A percentile compares a stretch with the other conserved stretches of the same genome.
Conservation (phyloP, 2,888 invertebrate genomes). For the Thalpophila matura region DNA sequence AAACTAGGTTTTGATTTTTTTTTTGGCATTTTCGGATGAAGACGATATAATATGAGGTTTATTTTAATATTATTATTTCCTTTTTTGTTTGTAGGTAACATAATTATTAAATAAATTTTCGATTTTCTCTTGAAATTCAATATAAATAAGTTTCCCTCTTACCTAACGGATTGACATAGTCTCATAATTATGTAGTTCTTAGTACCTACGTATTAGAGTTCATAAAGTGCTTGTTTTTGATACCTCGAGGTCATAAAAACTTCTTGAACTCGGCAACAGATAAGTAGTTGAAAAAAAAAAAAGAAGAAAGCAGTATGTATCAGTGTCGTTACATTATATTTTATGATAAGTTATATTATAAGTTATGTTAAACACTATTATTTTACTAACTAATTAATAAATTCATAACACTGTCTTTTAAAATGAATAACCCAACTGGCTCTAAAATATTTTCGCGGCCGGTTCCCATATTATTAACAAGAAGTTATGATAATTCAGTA, state of each 20-base stretch:
- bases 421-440: conserved; percentile 29
- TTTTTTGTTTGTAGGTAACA: no score
- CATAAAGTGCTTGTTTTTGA: no score
- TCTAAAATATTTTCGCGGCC: conserved; percentile 25
- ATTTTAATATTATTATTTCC: no score
- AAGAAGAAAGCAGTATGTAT: background rate
- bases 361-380: conserved; percentile 16
- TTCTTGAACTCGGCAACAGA: no score
- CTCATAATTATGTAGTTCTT: no score
- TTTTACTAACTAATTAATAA: conserved; percentile 7
- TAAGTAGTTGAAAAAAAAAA: background rate
- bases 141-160: no score
- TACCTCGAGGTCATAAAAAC: no score
- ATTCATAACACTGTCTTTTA: conserved; percentile 26
- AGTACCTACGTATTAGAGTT: no score
- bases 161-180: no score
- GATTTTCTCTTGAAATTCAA: no score
- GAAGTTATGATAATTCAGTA: conserved; percentile 55
- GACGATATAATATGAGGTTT: background rate
- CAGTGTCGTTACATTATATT: conserved; percentile 1
- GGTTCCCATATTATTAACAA: conserved; percentile 20
- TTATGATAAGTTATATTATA: conserved; percentile 15
- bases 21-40: background rate
- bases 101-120: no score
- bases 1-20: background rate